Conservation (phyloP, 2,888 invertebrate genomes). For the Pseudanteris insignis region DNA sequence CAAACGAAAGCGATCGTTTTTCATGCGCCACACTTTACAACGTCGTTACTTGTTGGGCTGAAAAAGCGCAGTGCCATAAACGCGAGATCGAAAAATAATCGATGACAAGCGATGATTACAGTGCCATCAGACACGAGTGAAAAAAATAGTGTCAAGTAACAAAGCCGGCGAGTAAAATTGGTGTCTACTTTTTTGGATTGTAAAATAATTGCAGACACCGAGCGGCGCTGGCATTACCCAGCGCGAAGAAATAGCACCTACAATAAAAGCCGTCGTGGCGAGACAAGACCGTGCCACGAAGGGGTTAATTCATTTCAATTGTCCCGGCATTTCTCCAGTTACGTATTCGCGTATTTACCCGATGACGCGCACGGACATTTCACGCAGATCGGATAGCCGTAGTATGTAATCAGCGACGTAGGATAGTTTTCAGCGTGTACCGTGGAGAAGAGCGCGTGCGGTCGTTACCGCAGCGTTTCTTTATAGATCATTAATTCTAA, state of each 20-base stretch:
- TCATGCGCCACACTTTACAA: too few species aligned
- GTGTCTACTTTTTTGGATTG: constrained; percentile 24
- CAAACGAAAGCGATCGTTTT: neutral
- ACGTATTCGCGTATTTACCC: constrained; percentile 36
- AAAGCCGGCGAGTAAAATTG: constrained; percentile 19
- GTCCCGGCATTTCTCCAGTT: constrained; percentile 38
- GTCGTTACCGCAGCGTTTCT: constrained; percentile 53
- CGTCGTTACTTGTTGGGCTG: too few species aligned
- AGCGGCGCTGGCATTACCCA: too few species aligned
- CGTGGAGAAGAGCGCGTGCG: constrained; percentile 46
- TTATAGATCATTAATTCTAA: constrained; percentile 57
- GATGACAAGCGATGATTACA: constrained; percentile 21
- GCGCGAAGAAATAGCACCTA: too few species aligned
- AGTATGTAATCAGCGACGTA: constrained; percentile 46
- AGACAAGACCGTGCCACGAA: constrained; percentile 11
- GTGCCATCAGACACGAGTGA: constrained; percentile 2
- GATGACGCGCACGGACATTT: constrained; percentile 42
- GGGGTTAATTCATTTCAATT: constrained; percentile 39
- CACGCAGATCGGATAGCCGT: constrained; percentile 42
- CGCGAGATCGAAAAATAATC: constrained; percentile 10
- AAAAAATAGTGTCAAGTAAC: constrained; percentile 22
- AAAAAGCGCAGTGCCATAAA: constrained; percentile 1
- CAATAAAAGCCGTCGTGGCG: too few species aligned
- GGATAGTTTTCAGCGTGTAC: constrained; percentile 47
- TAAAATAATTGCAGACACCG: too few species aligned